Conservation (phyloP, 2,113 vertebrate genomes). For the Seriola rivoliana region DNA sequence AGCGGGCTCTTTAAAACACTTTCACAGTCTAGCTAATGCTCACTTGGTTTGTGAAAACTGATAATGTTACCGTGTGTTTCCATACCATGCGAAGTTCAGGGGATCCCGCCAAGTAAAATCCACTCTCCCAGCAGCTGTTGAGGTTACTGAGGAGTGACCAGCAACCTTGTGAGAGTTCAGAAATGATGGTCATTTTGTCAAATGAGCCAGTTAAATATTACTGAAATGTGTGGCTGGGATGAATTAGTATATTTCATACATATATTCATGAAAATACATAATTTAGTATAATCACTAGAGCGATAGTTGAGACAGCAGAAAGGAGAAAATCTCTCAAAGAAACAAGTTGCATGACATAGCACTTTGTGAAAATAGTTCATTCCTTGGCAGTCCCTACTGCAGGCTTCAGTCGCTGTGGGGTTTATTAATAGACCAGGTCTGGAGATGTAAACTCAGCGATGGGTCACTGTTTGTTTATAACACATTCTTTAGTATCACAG, state of each 20-base stretch:
- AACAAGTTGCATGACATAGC: conserved; percentile 79
- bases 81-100: background rate
- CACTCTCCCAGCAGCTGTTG: background rate
- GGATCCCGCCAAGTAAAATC: background rate
- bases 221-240: conserved; percentile 21
- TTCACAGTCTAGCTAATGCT: background rate
- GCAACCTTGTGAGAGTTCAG: background rate
- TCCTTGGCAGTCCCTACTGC: conserved; percentile 45
- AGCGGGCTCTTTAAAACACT: background rate
- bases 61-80: background rate
- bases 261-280: conserved; percentile 46
- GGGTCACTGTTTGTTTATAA: conserved; percentile 51
- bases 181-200: background rate
- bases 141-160: background rate
- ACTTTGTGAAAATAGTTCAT: conserved; percentile 72
- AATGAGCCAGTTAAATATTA: conserved; percentile 32
- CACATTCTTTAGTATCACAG: conserved; percentile 39
- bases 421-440: conserved; percentile 79
- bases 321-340: conserved; percentile 37
- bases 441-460: conserved; percentile 57
- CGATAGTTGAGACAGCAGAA: conserved; percentile 23
- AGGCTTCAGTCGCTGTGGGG: conserved; percentile 54
- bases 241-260: conserved; percentile 36
- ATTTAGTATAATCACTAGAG: conserved; percentile 21
- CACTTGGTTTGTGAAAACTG: background rate